Conservation (phyloP, 1,140 invertebrate species). For the Drosophila cardini region DNA sequence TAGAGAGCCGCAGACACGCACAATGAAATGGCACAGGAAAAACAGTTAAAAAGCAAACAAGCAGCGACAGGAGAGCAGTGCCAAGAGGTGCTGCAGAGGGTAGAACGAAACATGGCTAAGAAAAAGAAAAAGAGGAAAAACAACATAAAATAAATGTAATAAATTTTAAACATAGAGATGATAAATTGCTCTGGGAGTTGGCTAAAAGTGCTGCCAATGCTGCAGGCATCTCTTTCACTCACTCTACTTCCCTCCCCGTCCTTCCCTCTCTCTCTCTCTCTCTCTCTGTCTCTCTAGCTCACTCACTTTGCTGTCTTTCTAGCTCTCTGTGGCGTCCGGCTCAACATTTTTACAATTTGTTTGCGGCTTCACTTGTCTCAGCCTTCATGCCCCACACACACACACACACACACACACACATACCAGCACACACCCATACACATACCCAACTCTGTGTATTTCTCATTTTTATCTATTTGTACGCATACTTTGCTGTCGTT, state of each 20-base stretch:
- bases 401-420: no score
- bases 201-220: slow-evolving; percentile 73
- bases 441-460: slow-evolving; percentile 31
- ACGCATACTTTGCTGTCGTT: slow-evolving; percentile 67
- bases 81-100: background rate
- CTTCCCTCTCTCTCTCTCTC: background rate
- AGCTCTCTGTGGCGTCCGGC: slow-evolving; percentile 1
- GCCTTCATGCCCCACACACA: background rate
- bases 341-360: slow-evolving; percentile 79
- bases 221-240: background rate
- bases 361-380: slow-evolving; percentile 69
- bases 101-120: no score
- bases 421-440: background rate
- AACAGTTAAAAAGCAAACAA: slow-evolving; percentile 46
- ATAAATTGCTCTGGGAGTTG: slow-evolving; percentile 79
- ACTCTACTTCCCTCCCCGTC: background rate
- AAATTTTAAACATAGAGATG: slow-evolving; percentile 83
- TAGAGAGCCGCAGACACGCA: slow-evolving; percentile 51
- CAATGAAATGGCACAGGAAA: slow-evolving; percentile 54
- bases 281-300: slow-evolving; percentile 13
- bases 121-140: slow-evolving; percentile 40
- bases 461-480: slow-evolving; percentile 76
- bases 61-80: background rate
- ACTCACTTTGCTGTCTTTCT: background rate
- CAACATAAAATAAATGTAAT: slow-evolving; percentile 83